phyloP scores from a whole-genome alignment of 2,888 invertebrate species.

The Ophioninae sp. region DNA sequence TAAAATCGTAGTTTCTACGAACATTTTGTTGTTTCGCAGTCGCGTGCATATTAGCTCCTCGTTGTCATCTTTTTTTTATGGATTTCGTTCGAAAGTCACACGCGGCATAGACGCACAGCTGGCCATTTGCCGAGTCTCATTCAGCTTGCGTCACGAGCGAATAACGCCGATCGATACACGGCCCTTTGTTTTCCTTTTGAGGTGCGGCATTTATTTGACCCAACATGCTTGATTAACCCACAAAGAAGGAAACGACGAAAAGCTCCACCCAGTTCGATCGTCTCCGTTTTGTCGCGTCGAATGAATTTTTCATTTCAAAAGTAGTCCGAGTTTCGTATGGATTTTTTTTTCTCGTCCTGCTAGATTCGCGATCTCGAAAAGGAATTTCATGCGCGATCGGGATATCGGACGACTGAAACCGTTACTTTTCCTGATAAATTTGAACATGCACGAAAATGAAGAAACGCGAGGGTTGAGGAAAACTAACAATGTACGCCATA shows the following conservation, averaged over 20 bases:
- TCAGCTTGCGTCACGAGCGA: conserved; percentile 53
- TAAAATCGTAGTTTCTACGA: not conserved
- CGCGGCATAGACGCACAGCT: conserved; percentile 52
- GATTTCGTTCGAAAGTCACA: not conserved
- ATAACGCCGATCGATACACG: conserved; percentile 51
- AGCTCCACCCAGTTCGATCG: not conserved
- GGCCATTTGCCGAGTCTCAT: conserved; percentile 36
- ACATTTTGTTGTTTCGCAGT: not conserved
- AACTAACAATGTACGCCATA: not conserved
- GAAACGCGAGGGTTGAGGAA: not conserved
- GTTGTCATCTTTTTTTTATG: not conserved
- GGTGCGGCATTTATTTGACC: conserved; percentile 2
- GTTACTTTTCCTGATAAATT: not conserved
- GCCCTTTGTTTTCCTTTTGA: conserved; percentile 47
- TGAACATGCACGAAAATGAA: not conserved
- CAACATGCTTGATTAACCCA: not conserved
- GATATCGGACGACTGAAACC: not conserved
- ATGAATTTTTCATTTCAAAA: not conserved
- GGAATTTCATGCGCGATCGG: conserved; percentile 21
- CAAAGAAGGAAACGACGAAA: not conserved
- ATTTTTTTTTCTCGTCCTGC: conserved; percentile 8
- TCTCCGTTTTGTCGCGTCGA: not conserved
- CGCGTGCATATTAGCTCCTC: not conserved
- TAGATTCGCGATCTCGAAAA: conserved; percentile 46
- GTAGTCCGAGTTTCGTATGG: not conserved